Conservation (phyloP, 2,888 invertebrate genomes). For the Troides oblongomaculatus region DNA sequence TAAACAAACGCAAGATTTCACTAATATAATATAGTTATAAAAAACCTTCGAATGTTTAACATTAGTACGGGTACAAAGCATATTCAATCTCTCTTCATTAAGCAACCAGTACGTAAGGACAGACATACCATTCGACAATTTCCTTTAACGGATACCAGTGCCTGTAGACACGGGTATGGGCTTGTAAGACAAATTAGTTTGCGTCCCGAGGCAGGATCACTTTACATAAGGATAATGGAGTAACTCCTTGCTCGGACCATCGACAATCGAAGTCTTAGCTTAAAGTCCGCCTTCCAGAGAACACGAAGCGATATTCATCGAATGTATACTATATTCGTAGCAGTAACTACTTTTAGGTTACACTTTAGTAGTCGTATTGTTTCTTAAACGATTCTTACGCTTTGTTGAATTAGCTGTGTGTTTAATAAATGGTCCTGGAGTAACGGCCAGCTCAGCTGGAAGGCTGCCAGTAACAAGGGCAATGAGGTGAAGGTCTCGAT, state of each 20-base stretch:
- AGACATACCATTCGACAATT: constrained; percentile 21
- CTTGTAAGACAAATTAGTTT: constrained; percentile 59
- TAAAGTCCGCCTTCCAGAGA: constrained; percentile 25
- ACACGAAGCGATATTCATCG: background rate
- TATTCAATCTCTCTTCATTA: background rate
- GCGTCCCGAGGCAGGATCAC: constrained; percentile 32
- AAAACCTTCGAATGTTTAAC: background rate
- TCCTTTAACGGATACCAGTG: constrained; percentile 29
- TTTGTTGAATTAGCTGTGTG: too few relatives aligned
- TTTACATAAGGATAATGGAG: constrained; percentile 32
- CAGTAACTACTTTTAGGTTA: too few relatives aligned
- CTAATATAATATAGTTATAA: too few relatives aligned
- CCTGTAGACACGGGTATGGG: constrained; percentile 32
- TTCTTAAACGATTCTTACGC: too few relatives aligned
- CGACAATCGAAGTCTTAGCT: constrained; percentile 2
- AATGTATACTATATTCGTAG: background rate
- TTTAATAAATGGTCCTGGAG: too few relatives aligned
- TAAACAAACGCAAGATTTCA: too few relatives aligned
- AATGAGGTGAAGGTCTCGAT: too few relatives aligned
- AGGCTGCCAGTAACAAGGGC: too few relatives aligned
- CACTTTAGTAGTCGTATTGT: too few relatives aligned
- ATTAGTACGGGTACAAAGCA: background rate
- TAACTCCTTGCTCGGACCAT: constrained; percentile 29
- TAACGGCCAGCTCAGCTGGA: too few relatives aligned
- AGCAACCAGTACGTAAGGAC: constrained; percentile 17